These are phyloP conservation scores for Globodera rostochiensis DNA, from an alignment of 1,140 invertebrate species.

Conservation along the genomic window DNA sequence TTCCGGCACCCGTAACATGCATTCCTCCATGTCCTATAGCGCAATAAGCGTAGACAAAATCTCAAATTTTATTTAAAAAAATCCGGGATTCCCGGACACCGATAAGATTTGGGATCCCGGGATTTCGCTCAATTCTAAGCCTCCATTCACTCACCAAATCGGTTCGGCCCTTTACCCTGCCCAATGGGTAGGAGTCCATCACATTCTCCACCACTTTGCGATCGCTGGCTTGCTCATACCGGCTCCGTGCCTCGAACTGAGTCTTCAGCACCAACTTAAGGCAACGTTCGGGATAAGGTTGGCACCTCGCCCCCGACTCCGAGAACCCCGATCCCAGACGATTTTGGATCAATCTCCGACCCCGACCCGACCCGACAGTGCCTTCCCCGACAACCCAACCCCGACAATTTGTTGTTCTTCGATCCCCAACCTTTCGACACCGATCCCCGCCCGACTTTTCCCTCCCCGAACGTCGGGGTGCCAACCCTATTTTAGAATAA, in stretches of 20 bases:
- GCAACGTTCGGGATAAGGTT: no score
- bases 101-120: neutral
- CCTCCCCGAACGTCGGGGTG: no score
- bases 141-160: slow-evolving; percentile 46
- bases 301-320: no score
- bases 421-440: no score
- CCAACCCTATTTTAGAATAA: no score
- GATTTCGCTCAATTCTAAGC: neutral
- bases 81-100: neutral
- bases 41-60: neutral
- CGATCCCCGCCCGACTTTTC: no score
- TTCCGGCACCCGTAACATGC: slow-evolving; percentile 8
- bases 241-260: slow-evolving; percentile 59
- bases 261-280: slow-evolving; percentile 51
- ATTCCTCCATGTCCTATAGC: neutral
- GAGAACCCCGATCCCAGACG: no score
- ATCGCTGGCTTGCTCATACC: slow-evolving; percentile 62
- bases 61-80: neutral
- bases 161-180: slow-evolving; percentile 48
- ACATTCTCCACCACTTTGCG: slow-evolving; percentile 56
- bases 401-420: no score
- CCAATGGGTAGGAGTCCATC: slow-evolving; percentile 45
- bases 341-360: no score
- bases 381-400: no score
- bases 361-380: no score